A percentile compares a stretch with the other conserved stretches of the same genome.
Evolutionary conservation across 2,113 vertebrate genomes (phyloP).

Genomic region (Tragelaphus scriptus): DNA sequence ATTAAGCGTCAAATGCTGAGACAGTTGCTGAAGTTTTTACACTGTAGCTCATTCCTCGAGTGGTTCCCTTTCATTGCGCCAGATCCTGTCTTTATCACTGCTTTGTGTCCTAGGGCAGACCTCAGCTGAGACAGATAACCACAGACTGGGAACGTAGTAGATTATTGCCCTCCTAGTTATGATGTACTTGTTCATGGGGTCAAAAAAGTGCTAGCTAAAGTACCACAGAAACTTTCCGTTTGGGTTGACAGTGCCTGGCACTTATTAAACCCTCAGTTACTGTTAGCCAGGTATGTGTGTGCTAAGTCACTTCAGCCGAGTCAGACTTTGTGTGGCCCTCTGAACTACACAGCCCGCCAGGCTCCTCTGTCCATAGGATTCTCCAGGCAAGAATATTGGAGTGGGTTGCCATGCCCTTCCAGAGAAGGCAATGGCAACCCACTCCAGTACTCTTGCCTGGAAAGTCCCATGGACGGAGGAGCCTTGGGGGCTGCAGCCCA

Average conservation of each 20-base stretch:
- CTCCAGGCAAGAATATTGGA: neutral
- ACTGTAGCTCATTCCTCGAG: neutral
- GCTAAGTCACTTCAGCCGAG: neutral
- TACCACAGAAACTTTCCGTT: neutral
- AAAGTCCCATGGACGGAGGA: no score
- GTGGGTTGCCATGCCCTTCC: neutral
- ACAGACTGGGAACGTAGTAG: neutral
- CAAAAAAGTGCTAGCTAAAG: neutral
- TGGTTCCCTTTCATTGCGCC: neutral
- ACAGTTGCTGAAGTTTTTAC: constrained; percentile 15
- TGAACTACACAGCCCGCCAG: neutral
- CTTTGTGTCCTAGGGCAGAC: neutral
- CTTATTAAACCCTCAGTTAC: neutral
- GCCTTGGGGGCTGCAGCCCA: no score
- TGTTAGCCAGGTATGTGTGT: neutral
- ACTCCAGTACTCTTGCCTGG: no score
- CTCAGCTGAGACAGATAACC: constrained; percentile 37
- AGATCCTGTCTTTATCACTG: neutral
- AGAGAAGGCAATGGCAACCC: no score
- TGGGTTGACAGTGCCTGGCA: neutral
- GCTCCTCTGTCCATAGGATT: neutral
- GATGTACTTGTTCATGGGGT: neutral
- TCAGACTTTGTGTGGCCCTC: neutral
- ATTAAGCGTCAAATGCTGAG: constrained; percentile 56
- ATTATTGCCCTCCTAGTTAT: neutral